Conservation (phyloP, 37 sponge, comb jelly and placozoan species). For the Lycopodina hypogea region DNA sequence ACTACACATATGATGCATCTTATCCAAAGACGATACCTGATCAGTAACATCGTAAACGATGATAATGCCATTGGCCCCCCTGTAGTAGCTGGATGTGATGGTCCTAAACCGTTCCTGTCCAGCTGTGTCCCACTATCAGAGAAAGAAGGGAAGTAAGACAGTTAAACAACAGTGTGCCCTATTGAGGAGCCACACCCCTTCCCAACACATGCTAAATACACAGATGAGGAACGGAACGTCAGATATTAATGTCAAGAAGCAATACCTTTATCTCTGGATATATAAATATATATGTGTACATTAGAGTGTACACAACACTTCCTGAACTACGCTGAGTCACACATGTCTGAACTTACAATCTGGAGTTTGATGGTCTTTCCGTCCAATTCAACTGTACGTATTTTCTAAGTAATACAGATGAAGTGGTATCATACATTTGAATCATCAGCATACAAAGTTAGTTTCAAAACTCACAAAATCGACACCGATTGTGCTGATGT, state of each 20-base stretch:
- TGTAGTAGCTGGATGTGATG: conserved; percentile 95
- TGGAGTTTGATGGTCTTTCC: conserved; percentile 97
- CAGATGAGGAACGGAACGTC: not conserved
- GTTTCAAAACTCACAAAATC: conserved; percentile 90
- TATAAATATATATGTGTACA: too few relatives aligned
- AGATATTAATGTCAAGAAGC: not conserved
- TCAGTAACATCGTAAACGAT: conserved; percentile 99
- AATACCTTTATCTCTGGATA: too few relatives aligned
- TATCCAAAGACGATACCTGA: conserved; percentile 41
- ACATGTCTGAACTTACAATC: conserved; percentile 84
- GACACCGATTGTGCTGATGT: conserved; percentile 98
- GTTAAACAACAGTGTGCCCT: too few relatives aligned
- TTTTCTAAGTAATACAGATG: conserved; percentile 71
- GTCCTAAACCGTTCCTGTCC: conserved; percentile 98
- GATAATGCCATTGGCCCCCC: conserved; percentile 97
- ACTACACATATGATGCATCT: conserved; percentile 1
- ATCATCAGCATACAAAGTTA: not conserved
- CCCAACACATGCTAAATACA: too few relatives aligned
- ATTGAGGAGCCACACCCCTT: too few relatives aligned
- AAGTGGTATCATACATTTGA: not conserved
- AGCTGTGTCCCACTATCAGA: conserved; percentile 95
- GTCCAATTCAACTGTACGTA: conserved; percentile 94
- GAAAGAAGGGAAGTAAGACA: not conserved
- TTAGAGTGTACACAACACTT: too few relatives aligned
- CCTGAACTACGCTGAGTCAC: too few relatives aligned